phyloP scores from a whole-genome alignment of 1,140 invertebrate genomes.

The Pollicipes pollicipes region DNA sequence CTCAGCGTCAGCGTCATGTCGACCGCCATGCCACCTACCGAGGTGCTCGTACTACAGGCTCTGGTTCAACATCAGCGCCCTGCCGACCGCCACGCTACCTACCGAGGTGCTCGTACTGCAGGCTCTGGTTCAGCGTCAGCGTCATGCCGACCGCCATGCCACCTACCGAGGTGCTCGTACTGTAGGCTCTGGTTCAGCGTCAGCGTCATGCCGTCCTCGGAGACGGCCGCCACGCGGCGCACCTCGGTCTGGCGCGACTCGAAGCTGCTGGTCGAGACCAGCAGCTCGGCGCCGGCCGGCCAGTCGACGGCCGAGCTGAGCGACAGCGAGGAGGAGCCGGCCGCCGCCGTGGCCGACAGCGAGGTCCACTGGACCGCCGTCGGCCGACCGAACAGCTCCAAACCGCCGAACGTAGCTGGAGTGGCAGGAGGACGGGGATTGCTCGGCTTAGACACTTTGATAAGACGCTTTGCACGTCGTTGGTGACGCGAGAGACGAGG shows the following conservation, averaged over 20 bases:
- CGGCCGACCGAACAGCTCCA: constrained; percentile 10
- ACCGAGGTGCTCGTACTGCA: too few species aligned
- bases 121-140: too few species aligned
- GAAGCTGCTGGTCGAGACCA: constrained; percentile 11
- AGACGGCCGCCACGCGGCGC: constrained; percentile 6
- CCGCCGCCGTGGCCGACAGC: constrained; percentile 9
- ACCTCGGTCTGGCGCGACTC: constrained; percentile 12
- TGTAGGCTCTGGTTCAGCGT: constrained; percentile 10
- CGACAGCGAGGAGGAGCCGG: constrained; percentile 5
- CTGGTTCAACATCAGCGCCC: too few species aligned
- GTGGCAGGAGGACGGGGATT: too few species aligned
- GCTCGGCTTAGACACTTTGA: too few species aligned
- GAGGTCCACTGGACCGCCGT: constrained; percentile 8
- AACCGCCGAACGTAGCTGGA: constrained; percentile 14
- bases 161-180: constrained; percentile 8
- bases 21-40: constrained; percentile 11
- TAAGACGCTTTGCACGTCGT: too few species aligned
- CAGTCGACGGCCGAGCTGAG: constrained; percentile 8
- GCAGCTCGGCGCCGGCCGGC: constrained; percentile 8
- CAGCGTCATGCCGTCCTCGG: constrained; percentile 6
- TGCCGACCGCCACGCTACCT: too few species aligned
- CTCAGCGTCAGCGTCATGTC: too few species aligned
- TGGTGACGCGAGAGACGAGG: too few species aligned
- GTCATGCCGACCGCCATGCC: too few species aligned
- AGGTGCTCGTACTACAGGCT: too few species aligned